Base-by-base conservation (phyloP, 2,888 invertebrate genomes). In the Didymodactylos carnosus region DNA sequence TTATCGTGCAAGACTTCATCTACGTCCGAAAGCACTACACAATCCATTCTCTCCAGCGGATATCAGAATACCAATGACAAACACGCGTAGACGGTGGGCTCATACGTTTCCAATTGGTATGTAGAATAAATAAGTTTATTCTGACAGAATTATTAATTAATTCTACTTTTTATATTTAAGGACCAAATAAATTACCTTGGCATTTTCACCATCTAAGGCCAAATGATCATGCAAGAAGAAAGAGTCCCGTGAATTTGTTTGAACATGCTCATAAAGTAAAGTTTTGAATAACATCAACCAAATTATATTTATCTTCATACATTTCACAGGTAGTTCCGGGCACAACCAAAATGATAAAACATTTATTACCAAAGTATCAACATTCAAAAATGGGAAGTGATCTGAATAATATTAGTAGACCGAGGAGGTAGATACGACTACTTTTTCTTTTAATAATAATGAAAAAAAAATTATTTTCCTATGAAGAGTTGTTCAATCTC, bases 31-130 rank as follows among this genome's bases (percentile, higher is more conserved):
- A 40, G 40, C 70, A 1, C 86, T 93, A 69, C 94, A 97, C 79
- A 97, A 98, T 84, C 98, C 98, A 0, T 98, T 98, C 82, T 94
- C 94, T 82, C 97, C 97, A 0, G 94, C 94, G 0, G 92, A 94
- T 81, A 93, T 97, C 73, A 92, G 93, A 41, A 93, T 94, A 77
- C 94, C 94, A 83, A 85, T 94, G 70, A 95, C 94, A 0, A 94
- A 94, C 72, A 94, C 94, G 83, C 86, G 95, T 70, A 86, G 95
- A 41, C 87, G 97, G 74, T 98, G 98, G 98, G 94, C 94, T 0
- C 97, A 98, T 83, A 95, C 95, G 79, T 98, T 98, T 83, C 97
- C 97, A 3, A 91, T 91, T 86, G 89, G 89, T 88, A 78, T 25
- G 6, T 49, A 62, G 29, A 43, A n/a, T n/a, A n/a, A n/a, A n/a